phyloP scores from a whole-genome alignment of 2,113 vertebrate species.

The Platysteira castanea region DNA sequence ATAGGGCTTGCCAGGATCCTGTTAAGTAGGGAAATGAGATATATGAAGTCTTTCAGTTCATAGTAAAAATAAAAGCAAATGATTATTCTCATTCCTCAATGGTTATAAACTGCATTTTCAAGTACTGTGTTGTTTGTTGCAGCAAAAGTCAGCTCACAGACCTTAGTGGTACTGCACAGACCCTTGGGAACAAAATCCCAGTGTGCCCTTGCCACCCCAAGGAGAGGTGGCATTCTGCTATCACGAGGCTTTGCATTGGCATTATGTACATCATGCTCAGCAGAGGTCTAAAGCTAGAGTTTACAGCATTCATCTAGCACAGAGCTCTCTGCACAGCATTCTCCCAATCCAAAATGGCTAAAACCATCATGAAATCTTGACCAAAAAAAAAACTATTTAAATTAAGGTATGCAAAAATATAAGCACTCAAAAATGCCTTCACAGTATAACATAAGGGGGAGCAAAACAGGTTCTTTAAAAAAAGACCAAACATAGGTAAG shows the following conservation, averaged over 20 bases:
- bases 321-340: background rate
- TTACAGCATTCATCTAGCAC: background rate
- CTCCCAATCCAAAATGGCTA: background rate
- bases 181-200: background rate
- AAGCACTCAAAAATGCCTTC: background rate
- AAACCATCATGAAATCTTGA: background rate
- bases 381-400: background rate
- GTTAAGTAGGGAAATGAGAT: background rate
- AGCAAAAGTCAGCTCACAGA: background rate
- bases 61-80: background rate
- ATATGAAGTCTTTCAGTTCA: background rate
- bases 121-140: background rate
- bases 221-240: accelerated
- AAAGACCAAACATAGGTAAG: background rate
- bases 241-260: background rate
- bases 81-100: background rate
- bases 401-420: background rate
- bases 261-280: background rate
- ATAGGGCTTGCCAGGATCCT: background rate
- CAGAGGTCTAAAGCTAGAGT: background rate
- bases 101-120: background rate
- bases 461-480: background rate
- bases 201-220: background rate
- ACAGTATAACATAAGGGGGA: background rate
- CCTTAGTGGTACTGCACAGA: background rate